These are phyloP conservation scores for Ectemnius continuus DNA, from an alignment of 2,888 invertebrate species.

Conservation along the genomic window DNA sequence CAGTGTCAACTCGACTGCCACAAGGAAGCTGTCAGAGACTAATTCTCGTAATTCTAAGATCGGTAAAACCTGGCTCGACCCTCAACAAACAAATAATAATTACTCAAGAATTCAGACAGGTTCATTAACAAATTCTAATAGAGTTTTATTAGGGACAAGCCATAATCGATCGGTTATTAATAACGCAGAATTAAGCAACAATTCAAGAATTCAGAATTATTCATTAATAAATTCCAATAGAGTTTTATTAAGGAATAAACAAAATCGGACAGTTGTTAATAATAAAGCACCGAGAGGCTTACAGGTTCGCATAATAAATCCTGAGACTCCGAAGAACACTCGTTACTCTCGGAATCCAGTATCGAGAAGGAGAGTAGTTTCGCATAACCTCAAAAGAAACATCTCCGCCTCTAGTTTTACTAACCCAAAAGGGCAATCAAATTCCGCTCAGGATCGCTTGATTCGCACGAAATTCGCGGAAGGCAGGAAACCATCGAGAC, in stretches of 20 bases:
- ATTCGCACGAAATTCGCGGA: slow-evolving; percentile 17
- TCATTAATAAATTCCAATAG: too few species aligned
- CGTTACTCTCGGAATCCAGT: not conserved
- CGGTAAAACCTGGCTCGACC: not conserved
- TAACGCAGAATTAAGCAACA: not conserved
- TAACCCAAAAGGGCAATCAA: slow-evolving; percentile 5
- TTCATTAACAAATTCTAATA: too few species aligned
- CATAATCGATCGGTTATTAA: too few species aligned
- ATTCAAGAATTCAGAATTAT: not conserved
- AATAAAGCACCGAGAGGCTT: not conserved
- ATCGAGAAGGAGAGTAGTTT: not conserved
- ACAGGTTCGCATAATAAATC: not conserved
- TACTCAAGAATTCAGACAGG: not conserved
- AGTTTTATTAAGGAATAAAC: too few species aligned
- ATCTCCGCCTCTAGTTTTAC: not conserved
- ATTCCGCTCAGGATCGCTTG: not conserved
- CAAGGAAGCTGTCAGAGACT: not conserved
- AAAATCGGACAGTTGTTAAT: too few species aligned
- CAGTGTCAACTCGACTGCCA: slow-evolving; percentile 14
- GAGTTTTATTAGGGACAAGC: too few species aligned
- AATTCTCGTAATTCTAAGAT: not conserved
- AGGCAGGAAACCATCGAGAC: not conserved
- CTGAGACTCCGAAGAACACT: not conserved
- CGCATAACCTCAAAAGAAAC: not conserved
- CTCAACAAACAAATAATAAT: not conserved